Percentiles rank a stretch among this genome's conserved stretches.
phyloP scores from a whole-genome alignment of 2,888 invertebrate species.

The Troglohyphantes excavatus region DNA sequence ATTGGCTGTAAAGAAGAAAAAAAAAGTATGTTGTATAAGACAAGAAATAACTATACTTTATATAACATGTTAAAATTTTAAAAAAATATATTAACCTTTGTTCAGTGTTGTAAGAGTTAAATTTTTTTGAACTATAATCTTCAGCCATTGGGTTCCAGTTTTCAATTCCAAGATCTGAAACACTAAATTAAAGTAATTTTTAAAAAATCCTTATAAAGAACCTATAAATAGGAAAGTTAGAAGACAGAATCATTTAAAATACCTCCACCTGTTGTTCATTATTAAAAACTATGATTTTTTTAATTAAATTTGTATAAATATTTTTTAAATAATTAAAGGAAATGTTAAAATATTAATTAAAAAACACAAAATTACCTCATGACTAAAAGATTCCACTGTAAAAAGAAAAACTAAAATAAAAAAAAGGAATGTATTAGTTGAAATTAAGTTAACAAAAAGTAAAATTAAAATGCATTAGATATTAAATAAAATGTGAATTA shows the following conservation, averaged over 20 bases:
- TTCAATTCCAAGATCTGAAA: neutral
- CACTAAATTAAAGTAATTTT: neutral
- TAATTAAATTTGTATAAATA: too few relatives aligned
- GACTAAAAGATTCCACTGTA: neutral
- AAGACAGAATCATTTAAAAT: too few relatives aligned
- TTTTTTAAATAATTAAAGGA: too few relatives aligned
- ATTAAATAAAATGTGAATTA: too few relatives aligned
- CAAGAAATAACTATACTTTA: neutral
- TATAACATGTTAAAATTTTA: neutral
- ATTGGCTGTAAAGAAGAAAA: neutral
- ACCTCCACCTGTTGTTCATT: too few relatives aligned
- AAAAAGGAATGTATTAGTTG: neutral
- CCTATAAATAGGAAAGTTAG: too few relatives aligned
- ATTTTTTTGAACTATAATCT: slow-evolving; percentile 1
- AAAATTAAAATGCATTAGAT: too few relatives aligned
- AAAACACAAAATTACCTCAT: slow-evolving; percentile 6
- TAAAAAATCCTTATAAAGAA: too few relatives aligned
- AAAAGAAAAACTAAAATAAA: neutral
- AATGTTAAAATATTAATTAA: neutral
- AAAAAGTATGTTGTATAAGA: neutral
- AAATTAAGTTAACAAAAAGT: neutral
- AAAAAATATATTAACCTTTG: neutral
- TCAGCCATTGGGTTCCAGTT: slow-evolving; percentile 59
- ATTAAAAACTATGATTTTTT: too few relatives aligned
- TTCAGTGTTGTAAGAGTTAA: slow-evolving; percentile 10